Evolutionary conservation across 1,140 invertebrate genomes (phyloP).

Genomic region (Venustaconcha ellipsiformis): DNA sequence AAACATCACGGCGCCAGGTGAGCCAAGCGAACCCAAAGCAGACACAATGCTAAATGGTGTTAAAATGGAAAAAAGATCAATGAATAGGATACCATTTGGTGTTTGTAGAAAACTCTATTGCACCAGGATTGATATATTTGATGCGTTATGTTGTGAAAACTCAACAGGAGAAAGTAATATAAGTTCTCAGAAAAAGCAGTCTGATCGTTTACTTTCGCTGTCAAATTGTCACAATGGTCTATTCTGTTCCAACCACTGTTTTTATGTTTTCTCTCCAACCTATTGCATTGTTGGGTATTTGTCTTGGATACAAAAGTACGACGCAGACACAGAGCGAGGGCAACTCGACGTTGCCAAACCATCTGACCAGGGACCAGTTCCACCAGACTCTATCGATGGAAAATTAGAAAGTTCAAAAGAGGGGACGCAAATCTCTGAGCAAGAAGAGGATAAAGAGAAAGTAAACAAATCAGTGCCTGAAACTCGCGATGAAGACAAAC

Average conservation of each 20-base stretch:
- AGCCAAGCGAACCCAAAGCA: too few relatives aligned
- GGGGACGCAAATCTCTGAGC: constrained; percentile 76
- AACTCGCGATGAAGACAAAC: background rate
- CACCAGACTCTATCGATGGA: background rate
- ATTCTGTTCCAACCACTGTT: constrained; percentile 12
- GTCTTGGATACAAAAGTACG: background rate
- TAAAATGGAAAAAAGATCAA: background rate
- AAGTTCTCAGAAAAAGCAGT: background rate
- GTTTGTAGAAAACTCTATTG: background rate
- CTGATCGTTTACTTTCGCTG: background rate
- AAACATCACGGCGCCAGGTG: background rate
- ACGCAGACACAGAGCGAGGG: background rate
- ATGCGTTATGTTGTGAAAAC: background rate
- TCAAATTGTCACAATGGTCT: background rate
- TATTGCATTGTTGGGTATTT: constrained; percentile 11
- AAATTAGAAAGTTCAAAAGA: background rate
- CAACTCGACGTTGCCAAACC: background rate
- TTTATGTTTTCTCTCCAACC: constrained; percentile 3
- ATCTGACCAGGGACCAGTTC: background rate
- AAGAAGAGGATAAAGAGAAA: constrained; percentile 9
- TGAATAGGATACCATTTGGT: background rate
- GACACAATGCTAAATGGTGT: background rate
- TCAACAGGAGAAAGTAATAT: background rate
- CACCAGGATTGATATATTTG: background rate
- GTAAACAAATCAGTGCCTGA: background rate